Evolutionary conservation across 1,140 invertebrate species (phyloP), one percentile per base, ranked within the genome.

Genomic region (Aphis craccivora): DNA sequence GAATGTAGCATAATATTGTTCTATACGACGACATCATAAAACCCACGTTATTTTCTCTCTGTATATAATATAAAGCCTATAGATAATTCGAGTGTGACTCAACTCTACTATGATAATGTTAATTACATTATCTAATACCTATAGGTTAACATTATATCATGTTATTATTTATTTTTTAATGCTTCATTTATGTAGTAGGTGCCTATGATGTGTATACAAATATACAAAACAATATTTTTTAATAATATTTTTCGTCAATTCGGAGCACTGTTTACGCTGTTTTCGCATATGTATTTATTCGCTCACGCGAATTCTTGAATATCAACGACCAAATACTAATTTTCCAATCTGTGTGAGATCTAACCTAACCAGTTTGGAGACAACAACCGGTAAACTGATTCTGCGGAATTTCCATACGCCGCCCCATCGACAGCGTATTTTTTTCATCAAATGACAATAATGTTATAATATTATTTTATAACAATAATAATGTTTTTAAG

Each of bases 341-440:
- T 91, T 81, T 76, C 30, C 60, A 76, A 76, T 76, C 60, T 76
- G 60, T 76, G 18, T 67, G 25, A 91, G 89, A 76, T 48, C 90
- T 81, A 18, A 67, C 55, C 35, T 81, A 91, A 91, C 90, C 90
- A 76, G 90, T 91, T 91, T 91, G 67, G 7, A 88, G 87, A 53
- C 87, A 1, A 76, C 25, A 22, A 91, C 37, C 60, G 37, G 55
- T 60, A 91, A 91, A 91, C 40, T 40, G 90, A 76, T 91, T 91
- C 45, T 91, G 90, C 90, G 55, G 90, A 91, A 60, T 91, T 91
- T 45, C 90, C 76, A 9, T 43, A 23, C 60, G 53, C 53, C 37
- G 51, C 23, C 22, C 30, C 60, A 35, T 76, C 5, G 60, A 76
- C 60, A 14, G 60, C 14, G 30, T 51, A 51, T 76, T 76, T 76